Percentiles rank a stretch among this genome's conserved stretches.
These are phyloP conservation scores for Polydrusus cervinus DNA, from an alignment of 2,888 invertebrate genomes.

Conservation along the genomic window DNA sequence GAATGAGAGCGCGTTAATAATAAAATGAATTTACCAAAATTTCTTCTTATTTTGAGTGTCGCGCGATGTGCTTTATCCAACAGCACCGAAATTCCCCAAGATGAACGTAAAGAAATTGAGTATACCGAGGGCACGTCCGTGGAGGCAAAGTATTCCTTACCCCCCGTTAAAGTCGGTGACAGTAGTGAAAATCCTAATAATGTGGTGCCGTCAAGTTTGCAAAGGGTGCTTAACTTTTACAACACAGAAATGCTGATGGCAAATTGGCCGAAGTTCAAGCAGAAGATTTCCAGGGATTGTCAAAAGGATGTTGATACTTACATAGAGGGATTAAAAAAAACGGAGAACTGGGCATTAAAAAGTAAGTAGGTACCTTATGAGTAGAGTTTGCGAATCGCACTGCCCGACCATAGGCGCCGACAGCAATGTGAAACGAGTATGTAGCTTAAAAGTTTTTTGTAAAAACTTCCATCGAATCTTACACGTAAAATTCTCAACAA, in stretches of 20 bases:
- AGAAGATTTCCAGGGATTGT: conserved; percentile 74
- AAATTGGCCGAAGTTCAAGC: conserved; percentile 74
- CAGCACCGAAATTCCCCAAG: conserved; percentile 15
- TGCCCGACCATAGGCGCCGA: no score
- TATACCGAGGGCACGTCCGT: conserved; percentile 61
- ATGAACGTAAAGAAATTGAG: conserved; percentile 60
- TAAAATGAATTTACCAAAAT: conserved; percentile 15
- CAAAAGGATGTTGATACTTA: conserved; percentile 76
- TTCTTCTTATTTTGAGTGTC: conserved; percentile 29
- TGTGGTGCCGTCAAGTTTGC: conserved; percentile 64
- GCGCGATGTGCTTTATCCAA: conserved; percentile 26
- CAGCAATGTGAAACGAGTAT: no score
- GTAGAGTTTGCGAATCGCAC: no score
- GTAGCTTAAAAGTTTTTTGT: no score
- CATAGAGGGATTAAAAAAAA: conserved; percentile 75
- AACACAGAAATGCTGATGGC: conserved; percentile 74
- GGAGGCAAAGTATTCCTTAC: conserved; percentile 61
- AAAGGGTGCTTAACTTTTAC: conserved; percentile 75
- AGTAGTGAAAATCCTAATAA: conserved; percentile 55
- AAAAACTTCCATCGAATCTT: no score
- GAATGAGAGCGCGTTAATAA: conserved; percentile 12
- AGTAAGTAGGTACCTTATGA: conserved; percentile 78
- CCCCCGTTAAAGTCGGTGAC: conserved; percentile 61
- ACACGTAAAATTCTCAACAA: no score
- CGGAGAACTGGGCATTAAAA: conserved; percentile 81